Base-by-base conservation (phyloP, 30 jellyfish, hydroid and myxozoan species). In the Pelagia noctiluca region DNA sequence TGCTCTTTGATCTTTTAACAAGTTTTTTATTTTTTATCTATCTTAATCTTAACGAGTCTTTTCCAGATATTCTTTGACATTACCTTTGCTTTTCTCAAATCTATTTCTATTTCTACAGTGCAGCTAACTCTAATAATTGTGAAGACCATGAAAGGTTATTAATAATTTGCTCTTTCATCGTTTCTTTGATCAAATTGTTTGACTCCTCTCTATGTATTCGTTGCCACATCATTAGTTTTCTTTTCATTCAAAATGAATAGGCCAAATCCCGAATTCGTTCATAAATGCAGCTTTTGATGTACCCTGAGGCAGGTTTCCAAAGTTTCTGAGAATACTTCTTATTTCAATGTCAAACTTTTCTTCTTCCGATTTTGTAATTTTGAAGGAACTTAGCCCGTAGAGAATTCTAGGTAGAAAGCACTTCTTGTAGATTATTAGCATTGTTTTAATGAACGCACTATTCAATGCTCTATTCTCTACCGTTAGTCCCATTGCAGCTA, bases 241-340 rank as follows among this genome's bases (percentile, higher is more conserved):
- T 25, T 65, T 65, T 65, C 35, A 7, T 42, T 65, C 78, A 21
- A 22, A 35, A 22, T 65, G 31, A 22, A 65, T 65, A 2, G 78
- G 78, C 78, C 78, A 65, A 2, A 65, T 65, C 23, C 78, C 78
- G 50, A 65, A 65, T 42, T 65, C 78, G 35, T 65, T 65, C 35
- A 65, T 16, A 26, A 65, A 34, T 35, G 78, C n/a, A 65, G 33
- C 35, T 65, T 65, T 65, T 42, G 78, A 42, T 1, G 78, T 65
- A 25, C 53, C 78, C 35, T 65, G 78, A 3, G 78, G 78, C 78
- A 65, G 53, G 33, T 65, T 65, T 26, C 78, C 78, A 65, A 65
- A 30, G 78, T 65, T 65, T 16, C 78, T 65, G 29, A 65, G 23
- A 42, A 65, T 65, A 35, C 33, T 65, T 16, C 78, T 65, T 26